Conservation (phyloP, 2,888 invertebrate genomes). For the Cartodere bifasciata region DNA sequence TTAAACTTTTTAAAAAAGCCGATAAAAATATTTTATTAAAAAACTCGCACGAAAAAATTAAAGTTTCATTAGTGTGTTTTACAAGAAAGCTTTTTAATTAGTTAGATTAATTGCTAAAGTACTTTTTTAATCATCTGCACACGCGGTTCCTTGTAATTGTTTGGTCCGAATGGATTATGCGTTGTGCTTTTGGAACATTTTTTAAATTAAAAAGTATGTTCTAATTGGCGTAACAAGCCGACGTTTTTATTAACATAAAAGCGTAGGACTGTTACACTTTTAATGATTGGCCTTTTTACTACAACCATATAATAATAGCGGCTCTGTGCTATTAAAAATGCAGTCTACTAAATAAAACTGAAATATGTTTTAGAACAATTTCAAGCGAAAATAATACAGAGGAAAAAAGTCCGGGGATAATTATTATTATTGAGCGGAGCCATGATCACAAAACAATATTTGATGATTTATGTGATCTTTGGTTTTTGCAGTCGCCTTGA, state of each 20-base stretch:
- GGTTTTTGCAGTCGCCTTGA: no score
- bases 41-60: conserved; percentile 11
- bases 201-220: conserved; percentile 1
- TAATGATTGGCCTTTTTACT: no score
- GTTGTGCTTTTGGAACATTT: not conserved
- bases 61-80: conserved; percentile 15
- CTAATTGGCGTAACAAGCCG: not conserved
- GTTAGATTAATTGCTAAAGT: conserved; percentile 11
- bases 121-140: conserved; percentile 14
- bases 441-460: no score
- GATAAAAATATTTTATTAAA: conserved; percentile 15
- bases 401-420: no score
- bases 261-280: not conserved
- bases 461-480: no score
- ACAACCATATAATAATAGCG: no score
- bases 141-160: conserved; percentile 11
- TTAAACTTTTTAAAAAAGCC: conserved; percentile 12
- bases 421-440: not conserved
- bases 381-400: no score
- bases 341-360: no score
- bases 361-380: no score
- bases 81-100: conserved; percentile 15
- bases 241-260: conserved; percentile 1
- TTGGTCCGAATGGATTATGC: conserved; percentile 6
- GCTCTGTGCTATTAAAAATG: no score